A percentile compares a stretch with the other conserved stretches of the same genome.
Evolutionary conservation across 2,888 invertebrate species (phyloP).

Genomic region (Anodontia alba): DNA sequence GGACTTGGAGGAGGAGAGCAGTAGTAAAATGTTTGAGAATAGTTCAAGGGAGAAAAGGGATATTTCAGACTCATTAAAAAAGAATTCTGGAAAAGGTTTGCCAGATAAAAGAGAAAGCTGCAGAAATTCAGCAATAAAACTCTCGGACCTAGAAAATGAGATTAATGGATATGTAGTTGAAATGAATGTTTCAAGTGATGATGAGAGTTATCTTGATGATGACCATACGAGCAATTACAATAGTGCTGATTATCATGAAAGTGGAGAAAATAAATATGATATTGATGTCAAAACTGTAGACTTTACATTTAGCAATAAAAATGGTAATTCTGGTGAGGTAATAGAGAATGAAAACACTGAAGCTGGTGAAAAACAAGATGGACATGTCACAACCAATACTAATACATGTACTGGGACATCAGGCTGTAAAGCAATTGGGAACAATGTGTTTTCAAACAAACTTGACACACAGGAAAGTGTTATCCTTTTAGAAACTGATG

Average conservation of each 20-base stretch:
- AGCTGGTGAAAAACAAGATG: too few relatives aligned
- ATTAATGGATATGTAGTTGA: slow-evolving; percentile 21
- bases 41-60: background rate
- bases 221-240: background rate
- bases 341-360: too few relatives aligned
- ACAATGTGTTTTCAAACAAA: too few relatives aligned
- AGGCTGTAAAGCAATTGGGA: background rate
- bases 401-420: background rate
- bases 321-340: too few relatives aligned
- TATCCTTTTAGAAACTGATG: slow-evolving; percentile 17
- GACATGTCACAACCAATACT: too few relatives aligned
- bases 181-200: slow-evolving; percentile 15
- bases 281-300: background rate
- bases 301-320: background rate
- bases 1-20: background rate
- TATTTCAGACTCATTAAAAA: background rate
- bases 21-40: background rate
- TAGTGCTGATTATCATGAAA: background rate
- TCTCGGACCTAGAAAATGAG: background rate
- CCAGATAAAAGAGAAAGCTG: background rate
- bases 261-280: background rate
- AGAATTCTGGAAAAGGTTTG: background rate
- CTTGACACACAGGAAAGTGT: background rate
- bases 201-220: slow-evolving; percentile 6
- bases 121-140: background rate